Evolutionary conservation across 2,797 vertebrate genomes (phyloP).

Genomic region (Enteromius trimaculatus): DNA sequence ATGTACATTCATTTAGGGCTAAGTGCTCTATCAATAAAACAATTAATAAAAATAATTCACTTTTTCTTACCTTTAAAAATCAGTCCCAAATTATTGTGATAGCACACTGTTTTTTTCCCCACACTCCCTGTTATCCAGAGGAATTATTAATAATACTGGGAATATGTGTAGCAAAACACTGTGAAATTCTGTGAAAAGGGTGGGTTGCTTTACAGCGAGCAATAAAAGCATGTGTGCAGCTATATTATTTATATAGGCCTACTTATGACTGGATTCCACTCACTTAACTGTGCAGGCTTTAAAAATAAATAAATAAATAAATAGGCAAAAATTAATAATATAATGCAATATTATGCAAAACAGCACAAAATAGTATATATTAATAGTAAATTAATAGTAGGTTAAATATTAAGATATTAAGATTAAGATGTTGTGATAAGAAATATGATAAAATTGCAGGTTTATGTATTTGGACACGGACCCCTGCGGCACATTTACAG

Average conservation of each 20-base stretch:
- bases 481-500: neutral
- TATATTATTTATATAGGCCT: neutral
- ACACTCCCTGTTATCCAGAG: neutral
- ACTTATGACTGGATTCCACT: neutral
- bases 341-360: too few species aligned
- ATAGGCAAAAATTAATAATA: too few species aligned
- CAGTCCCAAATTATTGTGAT: too few species aligned
- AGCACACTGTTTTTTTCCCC: too few species aligned
- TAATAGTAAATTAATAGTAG: neutral
- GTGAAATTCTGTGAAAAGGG: neutral
- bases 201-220: neutral
- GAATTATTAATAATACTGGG: neutral
- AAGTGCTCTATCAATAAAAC: neutral
- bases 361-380: too few species aligned
- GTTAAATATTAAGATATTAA: too few species aligned
- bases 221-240: neutral
- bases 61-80: too few species aligned
- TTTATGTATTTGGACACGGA: neutral
- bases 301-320: neutral
- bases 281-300: neutral
- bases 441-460: neutral
- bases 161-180: neutral
- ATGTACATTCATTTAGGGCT: neutral
- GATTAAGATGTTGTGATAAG: neutral
- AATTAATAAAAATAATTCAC: neutral